Evolutionary conservation across 2,888 invertebrate species (phyloP), one percentile per base, ranked within the genome.

Genomic region (Diaperis boleti): DNA sequence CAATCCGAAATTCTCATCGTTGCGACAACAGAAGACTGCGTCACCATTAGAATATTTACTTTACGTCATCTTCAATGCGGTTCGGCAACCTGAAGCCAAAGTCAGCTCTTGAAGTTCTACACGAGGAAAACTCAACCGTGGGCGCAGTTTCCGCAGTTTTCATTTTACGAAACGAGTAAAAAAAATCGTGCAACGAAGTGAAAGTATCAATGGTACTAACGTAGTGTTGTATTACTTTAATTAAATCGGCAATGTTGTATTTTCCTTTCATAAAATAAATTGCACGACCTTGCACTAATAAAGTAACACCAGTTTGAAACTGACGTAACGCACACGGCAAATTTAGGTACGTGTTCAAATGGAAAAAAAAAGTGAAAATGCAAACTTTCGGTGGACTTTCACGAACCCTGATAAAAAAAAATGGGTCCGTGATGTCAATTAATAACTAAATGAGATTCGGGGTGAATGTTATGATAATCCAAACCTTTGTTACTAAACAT

Each of bases 191-290:
- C 35, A 35, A 14, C 10, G 11, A 11, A 35, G 11, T 35, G 35
- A 35, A 41, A 26, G 26, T 17, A 41, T n/a, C 18, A n/a, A n/a
- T n/a, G n/a, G n/a, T 26, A 26, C n/a, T 8, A 26, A 26, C 26
- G n/a, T 26, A 8, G 26, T 26, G 37, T 37, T 35, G 26, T 52
- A 39, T 14, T 37, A 52, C 39, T 49, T 52, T 35, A 52, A 35
- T 52, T 37, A 52, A 39, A 39, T 52, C 26, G 39, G 37, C 52
- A 52, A 52, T 37, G 15, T 29, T 49, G 37, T 52, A 26, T 52
- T 52, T 52, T 37, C 52, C 52, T 52, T 52, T 52, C 52, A 52
- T 52, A 39, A 49, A 49, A 33, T 33, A 49, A 52, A 52, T 49
- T 47, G 31, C 2, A 14, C n/a, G 37, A 52, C 52, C 52, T 52